Evolutionary conservation across 53 echinoderm and acorn worm genomes (phyloP).

Genomic region (Holothuria leucospilota): DNA sequence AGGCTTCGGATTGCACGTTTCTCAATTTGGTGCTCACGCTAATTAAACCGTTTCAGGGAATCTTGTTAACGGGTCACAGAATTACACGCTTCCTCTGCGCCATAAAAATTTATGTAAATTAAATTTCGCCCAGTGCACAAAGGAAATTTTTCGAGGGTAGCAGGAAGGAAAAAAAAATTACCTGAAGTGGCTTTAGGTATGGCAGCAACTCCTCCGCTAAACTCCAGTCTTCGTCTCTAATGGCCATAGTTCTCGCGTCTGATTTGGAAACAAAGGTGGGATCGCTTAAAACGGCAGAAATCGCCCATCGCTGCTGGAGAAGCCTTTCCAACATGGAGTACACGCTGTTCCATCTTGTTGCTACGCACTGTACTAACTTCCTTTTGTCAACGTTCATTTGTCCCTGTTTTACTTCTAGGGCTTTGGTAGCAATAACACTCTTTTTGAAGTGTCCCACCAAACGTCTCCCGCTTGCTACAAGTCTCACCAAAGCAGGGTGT

Average conservation of each 20-base stretch:
- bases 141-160: not conserved
- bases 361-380: not conserved
- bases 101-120: too few relatives aligned
- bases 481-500: not conserved
- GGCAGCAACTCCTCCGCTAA: slow-evolving; percentile 6
- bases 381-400: not conserved
- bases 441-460: not conserved
- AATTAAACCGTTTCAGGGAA: too few relatives aligned
- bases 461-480: not conserved
- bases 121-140: too few relatives aligned
- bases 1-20: too few relatives aligned
- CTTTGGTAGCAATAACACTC: not conserved
- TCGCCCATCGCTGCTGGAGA: not conserved
- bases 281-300: not conserved
- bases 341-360: not conserved
- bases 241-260: not conserved
- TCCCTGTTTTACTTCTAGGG: not conserved
- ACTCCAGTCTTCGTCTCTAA: not conserved
- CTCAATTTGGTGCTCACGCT: too few relatives aligned
- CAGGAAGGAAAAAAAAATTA: not conserved
- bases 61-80: too few relatives aligned
- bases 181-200: not conserved
- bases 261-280: not conserved
- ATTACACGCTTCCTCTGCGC: too few relatives aligned
- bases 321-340: not conserved